These are phyloP conservation scores for Ectropis crepuscularia DNA, from an alignment of 2,888 invertebrate species.

Conservation along the genomic window DNA sequence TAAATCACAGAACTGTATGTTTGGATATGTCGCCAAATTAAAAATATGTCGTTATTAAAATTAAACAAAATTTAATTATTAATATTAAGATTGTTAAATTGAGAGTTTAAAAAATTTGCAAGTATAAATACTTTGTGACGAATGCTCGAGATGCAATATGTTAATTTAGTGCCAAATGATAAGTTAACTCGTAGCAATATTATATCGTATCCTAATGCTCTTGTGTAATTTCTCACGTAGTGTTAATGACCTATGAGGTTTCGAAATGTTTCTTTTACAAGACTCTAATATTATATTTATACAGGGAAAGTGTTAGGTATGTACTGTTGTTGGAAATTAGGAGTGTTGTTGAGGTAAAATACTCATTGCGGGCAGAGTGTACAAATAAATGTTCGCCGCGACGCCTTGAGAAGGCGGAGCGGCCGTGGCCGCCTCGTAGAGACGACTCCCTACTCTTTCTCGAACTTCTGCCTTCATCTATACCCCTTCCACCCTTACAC, in stretches of 20 bases:
- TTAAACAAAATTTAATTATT: constrained; percentile 68
- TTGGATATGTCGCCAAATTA: constrained; percentile 59
- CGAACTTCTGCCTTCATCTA: not conserved
- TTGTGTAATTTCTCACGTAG: constrained; percentile 82
- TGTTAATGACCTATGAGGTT: constrained; percentile 83
- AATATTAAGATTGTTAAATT: constrained; percentile 66
- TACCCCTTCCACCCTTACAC: not conserved
- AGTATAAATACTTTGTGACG: constrained; percentile 74
- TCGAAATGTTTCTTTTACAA: constrained; percentile 82
- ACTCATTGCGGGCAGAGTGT: constrained; percentile 80
- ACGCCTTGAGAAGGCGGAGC: constrained; percentile 37
- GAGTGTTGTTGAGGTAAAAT: constrained; percentile 82
- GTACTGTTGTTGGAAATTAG: constrained; percentile 79
- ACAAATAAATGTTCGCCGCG: constrained; percentile 64
- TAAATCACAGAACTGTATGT: constrained; percentile 52
- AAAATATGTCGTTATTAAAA: constrained; percentile 69
- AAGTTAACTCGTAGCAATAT: constrained; percentile 85
- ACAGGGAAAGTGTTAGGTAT: constrained; percentile 84
- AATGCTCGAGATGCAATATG: constrained; percentile 83
- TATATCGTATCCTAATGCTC: constrained; percentile 82
- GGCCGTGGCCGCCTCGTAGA: constrained; percentile 35
- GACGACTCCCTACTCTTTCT: constrained; percentile 41
- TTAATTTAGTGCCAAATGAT: constrained; percentile 85
- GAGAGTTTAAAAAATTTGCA: constrained; percentile 72
- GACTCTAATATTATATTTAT: constrained; percentile 82